Base-by-base conservation (phyloP, 2,888 invertebrate species). In the Tinea semifulvella region DNA sequence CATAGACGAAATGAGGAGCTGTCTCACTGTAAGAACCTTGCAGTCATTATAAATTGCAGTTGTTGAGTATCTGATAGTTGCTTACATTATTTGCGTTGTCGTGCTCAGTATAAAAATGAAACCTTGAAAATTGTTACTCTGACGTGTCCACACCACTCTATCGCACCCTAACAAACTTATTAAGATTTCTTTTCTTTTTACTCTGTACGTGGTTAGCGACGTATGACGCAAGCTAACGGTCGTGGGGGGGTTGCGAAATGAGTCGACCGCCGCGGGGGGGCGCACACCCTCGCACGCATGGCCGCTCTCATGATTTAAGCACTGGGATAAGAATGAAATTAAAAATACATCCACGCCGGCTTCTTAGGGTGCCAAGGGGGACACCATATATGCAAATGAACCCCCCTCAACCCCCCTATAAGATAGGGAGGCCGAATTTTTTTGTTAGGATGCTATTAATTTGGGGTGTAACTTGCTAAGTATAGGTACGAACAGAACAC, bases 291-390 rank as follows among this genome's bases (percentile, higher is more conserved):
- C 44, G 68, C 79, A 79, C 80, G 80, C 80, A 80, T 80, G 80
- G 80, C 76, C 79, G 80, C 79, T 71, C 74, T 74, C 79, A 80
- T 80, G 79, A 80, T 79, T 80, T 79, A 80, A 80, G 80, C 76
- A 72, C 76, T 64, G 69, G 80, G 79, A 79, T 80, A 80, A 80
- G 80, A 80, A 80, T 79, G 79, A 80, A 80, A 80, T 80, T 80
- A 80, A 80, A 80, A 80, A 80, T 80, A 80, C 80, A 80, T 80
- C 80, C 77, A 55, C 65, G 61, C 61, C 69, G 68, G 68, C 69
- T 74, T 74, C 76, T 79, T 75, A 57, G 76, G 76, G 76, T 74
- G 76, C 76, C 62, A 56, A 76, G 77, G 79, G 64, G 77, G 79
- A 47, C 45, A 45, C 47, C 79, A 80, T 79, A 76, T 77, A 79